These are phyloP conservation scores for Chalcis sispes DNA, from an alignment of 2,888 invertebrate genomes.

Conservation along the genomic window DNA sequence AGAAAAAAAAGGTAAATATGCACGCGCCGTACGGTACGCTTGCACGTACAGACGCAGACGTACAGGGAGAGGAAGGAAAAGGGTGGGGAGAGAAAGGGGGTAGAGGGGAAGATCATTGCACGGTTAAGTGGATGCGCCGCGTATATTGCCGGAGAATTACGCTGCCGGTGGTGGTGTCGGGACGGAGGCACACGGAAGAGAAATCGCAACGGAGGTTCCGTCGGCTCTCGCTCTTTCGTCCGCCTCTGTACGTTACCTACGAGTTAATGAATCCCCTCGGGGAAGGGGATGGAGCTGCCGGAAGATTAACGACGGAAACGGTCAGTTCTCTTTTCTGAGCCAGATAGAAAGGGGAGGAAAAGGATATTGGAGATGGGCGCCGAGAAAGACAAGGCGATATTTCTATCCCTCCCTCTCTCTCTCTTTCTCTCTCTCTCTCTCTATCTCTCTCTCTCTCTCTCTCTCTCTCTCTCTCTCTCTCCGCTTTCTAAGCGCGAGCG, in stretches of 20 bases:
- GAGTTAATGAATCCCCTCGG: constrained; percentile 64
- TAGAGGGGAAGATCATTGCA: constrained; percentile 22
- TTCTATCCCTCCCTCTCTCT: no score
- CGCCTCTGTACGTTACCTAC: neutral
- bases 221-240: neutral
- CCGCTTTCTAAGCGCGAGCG: neutral
- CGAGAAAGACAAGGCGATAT: no score
- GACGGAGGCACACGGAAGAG: no score
- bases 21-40: constrained; percentile 17
- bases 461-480: no score
- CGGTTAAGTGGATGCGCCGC: constrained; percentile 27
- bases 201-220: no score
- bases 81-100: constrained; percentile 22
- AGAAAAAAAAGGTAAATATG: constrained; percentile 7
- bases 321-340: constrained; percentile 24
- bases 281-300: constrained; percentile 31
- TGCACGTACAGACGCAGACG: no score
- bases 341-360: neutral
- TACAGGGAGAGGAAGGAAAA: constrained; percentile 27
- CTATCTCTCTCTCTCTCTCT: no score
- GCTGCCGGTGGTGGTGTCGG: no score
- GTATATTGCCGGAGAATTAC: neutral
- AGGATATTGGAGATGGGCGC: neutral
- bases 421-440: no score
- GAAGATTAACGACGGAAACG: constrained; percentile 65